Evolutionary conservation across 2,888 invertebrate species (phyloP).

Genomic region (Noctua pronuba): DNA sequence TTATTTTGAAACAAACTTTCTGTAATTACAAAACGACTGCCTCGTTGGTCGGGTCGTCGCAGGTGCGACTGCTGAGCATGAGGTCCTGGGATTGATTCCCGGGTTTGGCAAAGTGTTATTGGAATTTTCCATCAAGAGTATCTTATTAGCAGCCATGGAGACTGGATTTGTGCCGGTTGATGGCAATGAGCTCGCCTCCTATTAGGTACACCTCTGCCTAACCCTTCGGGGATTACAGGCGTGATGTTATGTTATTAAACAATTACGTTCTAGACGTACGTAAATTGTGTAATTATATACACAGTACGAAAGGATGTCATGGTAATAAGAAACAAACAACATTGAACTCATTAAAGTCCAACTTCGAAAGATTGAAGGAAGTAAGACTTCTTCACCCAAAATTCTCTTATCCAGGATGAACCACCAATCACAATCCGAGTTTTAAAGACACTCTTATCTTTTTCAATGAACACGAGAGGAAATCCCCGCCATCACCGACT

Average conservation of each 20-base stretch:
- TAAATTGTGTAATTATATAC: too few species aligned
- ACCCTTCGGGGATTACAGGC: too few species aligned
- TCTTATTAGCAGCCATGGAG: too few species aligned
- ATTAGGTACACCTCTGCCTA: too few species aligned
- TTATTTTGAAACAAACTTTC: neutral
- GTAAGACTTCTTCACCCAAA: neutral
- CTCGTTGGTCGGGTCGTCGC: too few species aligned
- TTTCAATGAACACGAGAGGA: constrained; percentile 30
- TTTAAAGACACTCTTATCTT: constrained; percentile 23
- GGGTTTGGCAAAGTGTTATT: too few species aligned
- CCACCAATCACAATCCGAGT: neutral
- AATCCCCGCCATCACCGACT: constrained; percentile 17
- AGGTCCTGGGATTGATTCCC: too few species aligned
- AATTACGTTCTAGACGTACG: too few species aligned
- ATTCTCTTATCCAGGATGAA: neutral
- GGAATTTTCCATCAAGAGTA: too few species aligned
- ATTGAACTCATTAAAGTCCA: neutral
- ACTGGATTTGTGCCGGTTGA: too few species aligned
- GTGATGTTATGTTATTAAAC: neutral
- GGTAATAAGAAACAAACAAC: neutral
- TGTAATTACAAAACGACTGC: neutral
- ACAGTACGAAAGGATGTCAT: neutral
- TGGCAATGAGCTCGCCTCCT: too few species aligned
- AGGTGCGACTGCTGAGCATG: too few species aligned
- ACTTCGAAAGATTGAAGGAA: neutral